phyloP scores from a whole-genome alignment of 1,140 invertebrate genomes.

The Delia radicum region DNA sequence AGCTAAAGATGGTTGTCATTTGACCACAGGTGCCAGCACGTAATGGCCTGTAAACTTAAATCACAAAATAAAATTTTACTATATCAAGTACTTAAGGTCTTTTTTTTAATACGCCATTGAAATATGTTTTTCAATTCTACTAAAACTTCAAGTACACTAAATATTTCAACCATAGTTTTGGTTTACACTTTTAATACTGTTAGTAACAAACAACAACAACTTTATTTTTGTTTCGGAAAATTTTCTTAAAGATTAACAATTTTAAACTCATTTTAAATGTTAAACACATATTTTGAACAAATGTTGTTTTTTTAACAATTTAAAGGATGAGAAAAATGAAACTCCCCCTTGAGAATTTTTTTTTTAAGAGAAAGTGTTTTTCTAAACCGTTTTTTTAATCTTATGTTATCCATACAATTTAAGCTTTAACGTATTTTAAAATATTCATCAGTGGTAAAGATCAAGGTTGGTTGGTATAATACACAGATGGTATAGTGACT shows the following conservation, averaged over 20 bases:
- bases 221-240: too few species aligned
- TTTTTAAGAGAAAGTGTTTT: background rate
- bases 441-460: background rate
- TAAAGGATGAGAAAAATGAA: too few species aligned
- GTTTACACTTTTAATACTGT: background rate
- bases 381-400: background rate
- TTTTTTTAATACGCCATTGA: background rate
- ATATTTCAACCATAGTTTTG: too few species aligned
- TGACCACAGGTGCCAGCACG: constrained; percentile 21
- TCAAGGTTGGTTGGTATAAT: background rate
- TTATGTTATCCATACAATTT: background rate
- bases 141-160: too few species aligned
- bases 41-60: constrained; percentile 1
- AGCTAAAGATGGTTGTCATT: constrained; percentile 21
- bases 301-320: too few species aligned
- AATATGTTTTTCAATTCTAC: too few species aligned
- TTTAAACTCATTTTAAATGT: background rate
- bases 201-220: background rate
- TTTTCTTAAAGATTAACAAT: too few species aligned
- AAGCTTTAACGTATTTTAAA: too few species aligned
- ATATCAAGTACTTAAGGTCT: background rate
- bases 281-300: background rate
- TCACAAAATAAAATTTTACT: background rate
- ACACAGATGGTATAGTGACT: too few species aligned
- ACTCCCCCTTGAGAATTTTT: background rate